Percentiles rank a stretch among this genome's conserved stretches.
Conservation (phyloP, 2,888 invertebrate genomes). For the Lomographa bimaculata region DNA sequence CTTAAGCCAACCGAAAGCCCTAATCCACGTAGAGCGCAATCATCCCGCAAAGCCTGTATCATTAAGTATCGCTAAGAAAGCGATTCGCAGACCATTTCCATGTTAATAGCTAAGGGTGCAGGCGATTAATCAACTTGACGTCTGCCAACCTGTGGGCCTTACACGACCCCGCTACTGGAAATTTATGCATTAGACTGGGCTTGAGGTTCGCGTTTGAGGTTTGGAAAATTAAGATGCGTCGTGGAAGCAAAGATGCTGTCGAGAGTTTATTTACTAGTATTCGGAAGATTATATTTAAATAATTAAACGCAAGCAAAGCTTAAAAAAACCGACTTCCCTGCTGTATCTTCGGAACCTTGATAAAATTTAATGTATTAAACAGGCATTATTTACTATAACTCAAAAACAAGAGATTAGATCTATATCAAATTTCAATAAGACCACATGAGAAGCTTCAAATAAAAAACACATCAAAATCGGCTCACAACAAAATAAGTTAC, state of each 20-base stretch:
- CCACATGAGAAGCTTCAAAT: too few species aligned
- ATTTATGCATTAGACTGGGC: slow-evolving; percentile 76
- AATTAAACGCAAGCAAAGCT: too few species aligned
- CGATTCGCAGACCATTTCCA: slow-evolving; percentile 80
- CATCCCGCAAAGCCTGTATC: slow-evolving; percentile 78
- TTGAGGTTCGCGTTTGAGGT: slow-evolving; percentile 45
- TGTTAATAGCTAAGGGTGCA: slow-evolving; percentile 80
- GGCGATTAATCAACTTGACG: slow-evolving; percentile 80
- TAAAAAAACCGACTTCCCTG: too few species aligned
- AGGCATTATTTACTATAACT: too few species aligned
- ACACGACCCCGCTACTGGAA: slow-evolving; percentile 45
- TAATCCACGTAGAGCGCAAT: slow-evolving; percentile 50
- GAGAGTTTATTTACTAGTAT: not conserved
- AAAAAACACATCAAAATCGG: too few species aligned
- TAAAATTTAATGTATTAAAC: too few species aligned
- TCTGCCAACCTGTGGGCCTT: slow-evolving; percentile 47
- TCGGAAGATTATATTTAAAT: too few species aligned
- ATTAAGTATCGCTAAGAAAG: slow-evolving; percentile 82
- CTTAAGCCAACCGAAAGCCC: slow-evolving; percentile 11
- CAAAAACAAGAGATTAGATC: too few species aligned
- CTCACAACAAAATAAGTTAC: too few species aligned
- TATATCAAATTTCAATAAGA: too few species aligned
- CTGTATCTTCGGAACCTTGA: too few species aligned
- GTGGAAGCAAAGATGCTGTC: slow-evolving; percentile 17
- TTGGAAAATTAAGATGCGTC: slow-evolving; percentile 40